phyloP scores from a whole-genome alignment of 2,113 vertebrate genomes.

The Columbina picui region DNA sequence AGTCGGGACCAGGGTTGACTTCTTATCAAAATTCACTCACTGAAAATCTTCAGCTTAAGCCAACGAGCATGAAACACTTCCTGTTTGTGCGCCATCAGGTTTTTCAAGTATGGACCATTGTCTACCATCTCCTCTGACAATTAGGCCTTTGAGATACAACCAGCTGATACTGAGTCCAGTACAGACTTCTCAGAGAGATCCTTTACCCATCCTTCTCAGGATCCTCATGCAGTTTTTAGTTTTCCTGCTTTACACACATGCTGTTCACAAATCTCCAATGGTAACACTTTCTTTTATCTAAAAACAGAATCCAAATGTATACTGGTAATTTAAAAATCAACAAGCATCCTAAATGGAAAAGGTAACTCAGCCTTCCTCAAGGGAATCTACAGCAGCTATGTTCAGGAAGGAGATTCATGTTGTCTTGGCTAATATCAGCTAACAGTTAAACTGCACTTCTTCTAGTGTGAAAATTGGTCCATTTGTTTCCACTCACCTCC shows the following conservation, averaged over 20 bases:
- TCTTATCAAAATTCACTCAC: not conserved
- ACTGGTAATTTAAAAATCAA: not conserved
- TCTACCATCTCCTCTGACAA: not conserved
- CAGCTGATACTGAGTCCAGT: not conserved
- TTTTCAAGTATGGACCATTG: not conserved
- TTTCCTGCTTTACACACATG: not conserved
- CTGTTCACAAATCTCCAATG: not conserved
- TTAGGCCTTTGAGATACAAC: not conserved
- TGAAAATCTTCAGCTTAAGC: not conserved
- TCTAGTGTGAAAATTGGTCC: not conserved
- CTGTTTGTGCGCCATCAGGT: not conserved
- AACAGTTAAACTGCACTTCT: not conserved
- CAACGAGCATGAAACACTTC: accelerated
- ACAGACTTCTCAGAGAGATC: not conserved
- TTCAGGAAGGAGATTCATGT: not conserved
- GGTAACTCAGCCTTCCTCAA: not conserved
- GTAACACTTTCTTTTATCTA: not conserved
- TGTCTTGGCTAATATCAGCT: not conserved
- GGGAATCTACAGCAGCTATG: not conserved
- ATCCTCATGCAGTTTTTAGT: not conserved
- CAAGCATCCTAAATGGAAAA: not conserved
- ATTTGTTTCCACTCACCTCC: not conserved
- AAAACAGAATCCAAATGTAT: not conserved
- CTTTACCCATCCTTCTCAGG: not conserved
- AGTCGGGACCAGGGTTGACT: not conserved